phyloP scores from a whole-genome alignment of 2,113 vertebrate species.

The Grammomys dolichurus region DNA sequence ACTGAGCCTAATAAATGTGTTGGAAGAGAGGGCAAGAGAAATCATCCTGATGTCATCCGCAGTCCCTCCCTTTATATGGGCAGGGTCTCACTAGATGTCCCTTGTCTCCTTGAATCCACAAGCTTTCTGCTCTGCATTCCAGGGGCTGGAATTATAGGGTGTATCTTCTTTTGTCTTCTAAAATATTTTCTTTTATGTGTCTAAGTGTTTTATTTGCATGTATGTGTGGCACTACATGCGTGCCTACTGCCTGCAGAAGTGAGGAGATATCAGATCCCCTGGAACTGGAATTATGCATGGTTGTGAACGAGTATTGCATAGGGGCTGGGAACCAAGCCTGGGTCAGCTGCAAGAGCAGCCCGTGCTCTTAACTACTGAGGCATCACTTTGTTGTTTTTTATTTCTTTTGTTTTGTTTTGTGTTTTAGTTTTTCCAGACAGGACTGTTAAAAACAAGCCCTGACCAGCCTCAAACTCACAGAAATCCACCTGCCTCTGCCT shows the following conservation, averaged over 20 bases:
- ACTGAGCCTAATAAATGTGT: neutral
- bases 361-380: neutral
- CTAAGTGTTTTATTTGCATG: neutral
- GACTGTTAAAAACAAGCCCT: no score
- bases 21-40: neutral
- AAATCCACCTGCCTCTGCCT: no score
- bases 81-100: neutral
- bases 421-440: no score
- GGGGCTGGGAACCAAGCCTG: neutral
- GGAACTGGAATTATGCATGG: neutral
- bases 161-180: neutral
- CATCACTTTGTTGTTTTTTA: neutral
- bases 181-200: neutral
- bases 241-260: neutral
- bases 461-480: no score
- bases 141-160: neutral
- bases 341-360: neutral
- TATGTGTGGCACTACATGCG: neutral
- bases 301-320: neutral
- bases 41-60: neutral
- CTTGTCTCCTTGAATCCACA: neutral
- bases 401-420: neutral
- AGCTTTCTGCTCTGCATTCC: neutral
- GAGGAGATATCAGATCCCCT: neutral
- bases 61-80: neutral